Base-by-base conservation (phyloP, 92 coral and sea anemone species). In the Muricea muricata region DNA sequence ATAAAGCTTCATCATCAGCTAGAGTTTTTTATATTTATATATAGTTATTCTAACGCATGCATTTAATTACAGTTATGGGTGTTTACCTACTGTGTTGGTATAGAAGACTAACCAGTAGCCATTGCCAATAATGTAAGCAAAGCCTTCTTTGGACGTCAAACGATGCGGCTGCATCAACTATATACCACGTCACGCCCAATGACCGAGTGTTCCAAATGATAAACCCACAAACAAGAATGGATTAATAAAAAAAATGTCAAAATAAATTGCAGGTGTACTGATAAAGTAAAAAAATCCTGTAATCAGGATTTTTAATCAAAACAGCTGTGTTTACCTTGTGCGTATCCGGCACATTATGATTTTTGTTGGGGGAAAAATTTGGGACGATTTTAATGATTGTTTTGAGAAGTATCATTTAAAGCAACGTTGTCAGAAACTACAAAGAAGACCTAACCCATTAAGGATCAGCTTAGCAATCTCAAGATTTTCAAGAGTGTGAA, bases 401-500 rank as follows among this genome's bases (percentile, higher is more conserved):
- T 20, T 54, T 54, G 20, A 6, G 1, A 0, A 1, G 61, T n/a
- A 17, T 54, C 61, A 0, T 54, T 13, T 50, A 7, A 54, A 54
- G 4, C 0, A 23, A n/a, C n/a, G n/a, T n/a, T n/a, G n/a, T n/a
- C n/a, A n/a, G n/a, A n/a, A n/a, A n/a, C n/a, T n/a, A n/a, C 61
- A n/a, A 54, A 6, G 8, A 33, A 75, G 80, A 75, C 80, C 80
- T 57, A 25, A 75, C 80, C 42, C 40, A 28, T n/a, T n/a, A 39
- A 73, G 79, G 35, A 25, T 70, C 48, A 73, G 29, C 79, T 24
- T 18, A 75, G 65, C 65, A 75, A 47, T 50, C 80, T 75, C 50
- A 24, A 45, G 65, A 75, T 75, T 55, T 75, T 75, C 80, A 75
- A 75, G 80, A 75, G 80, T 75, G 80, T 75, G 65, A 75, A 75